A percentile compares a stretch with the other conserved stretches of the same genome.
phyloP scores from a whole-genome alignment of 37 sponge, comb jelly and placozoan genomes.

The Dysidea cf. avara region DNA sequence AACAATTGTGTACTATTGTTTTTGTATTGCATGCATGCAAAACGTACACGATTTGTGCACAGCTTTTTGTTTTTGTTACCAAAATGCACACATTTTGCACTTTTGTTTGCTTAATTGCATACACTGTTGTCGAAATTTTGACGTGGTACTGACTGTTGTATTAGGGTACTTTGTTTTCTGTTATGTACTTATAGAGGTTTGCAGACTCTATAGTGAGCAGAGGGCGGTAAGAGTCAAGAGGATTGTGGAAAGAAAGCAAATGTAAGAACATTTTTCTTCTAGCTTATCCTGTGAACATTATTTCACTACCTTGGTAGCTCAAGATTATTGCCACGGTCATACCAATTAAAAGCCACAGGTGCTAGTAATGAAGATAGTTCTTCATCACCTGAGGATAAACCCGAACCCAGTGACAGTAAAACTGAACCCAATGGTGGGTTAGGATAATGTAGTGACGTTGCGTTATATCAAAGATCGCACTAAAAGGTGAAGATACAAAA shows the following conservation, averaged over 20 bases:
- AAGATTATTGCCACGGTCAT: too few relatives aligned
- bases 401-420: not conserved
- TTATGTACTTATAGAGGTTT: conserved; percentile 42
- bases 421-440: not conserved
- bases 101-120: not conserved
- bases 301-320: too few relatives aligned
- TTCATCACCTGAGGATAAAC: not conserved
- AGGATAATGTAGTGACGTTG: too few relatives aligned
- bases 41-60: too few relatives aligned
- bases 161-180: not conserved
- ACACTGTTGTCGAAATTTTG: not conserved
- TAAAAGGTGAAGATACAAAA: too few relatives aligned
- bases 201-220: conserved; percentile 79
- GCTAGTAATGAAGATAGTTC: not conserved
- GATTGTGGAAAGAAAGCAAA: conserved; percentile 69
- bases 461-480: too few relatives aligned
- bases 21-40: too few relatives aligned
- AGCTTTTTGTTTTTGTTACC: too few relatives aligned
- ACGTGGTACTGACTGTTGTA: not conserved
- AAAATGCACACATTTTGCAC: too few relatives aligned
- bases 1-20: too few relatives aligned
- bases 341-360: not conserved
- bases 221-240: conserved; percentile 77
- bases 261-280: too few relatives aligned
- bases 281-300: not conserved